phyloP scores from a whole-genome alignment of 1,140 invertebrate species.

The Cherax destructor region DNA sequence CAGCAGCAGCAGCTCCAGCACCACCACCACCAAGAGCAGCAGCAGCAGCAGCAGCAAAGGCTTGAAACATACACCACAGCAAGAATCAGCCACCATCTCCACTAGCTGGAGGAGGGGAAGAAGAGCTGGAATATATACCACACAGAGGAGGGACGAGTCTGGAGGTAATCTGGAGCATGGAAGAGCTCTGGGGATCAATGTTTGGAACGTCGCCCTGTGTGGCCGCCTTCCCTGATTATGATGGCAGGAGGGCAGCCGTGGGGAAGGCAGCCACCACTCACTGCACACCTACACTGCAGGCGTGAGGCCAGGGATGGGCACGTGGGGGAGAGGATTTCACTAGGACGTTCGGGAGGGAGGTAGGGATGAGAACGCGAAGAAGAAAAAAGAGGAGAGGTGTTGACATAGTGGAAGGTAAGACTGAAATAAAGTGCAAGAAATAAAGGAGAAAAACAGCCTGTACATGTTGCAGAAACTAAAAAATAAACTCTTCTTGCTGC shows the following conservation, averaged over 20 bases:
- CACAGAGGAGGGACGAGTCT: constrained; percentile 14
- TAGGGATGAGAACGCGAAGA: neutral
- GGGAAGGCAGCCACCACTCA: neutral
- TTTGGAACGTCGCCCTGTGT: constrained; percentile 44
- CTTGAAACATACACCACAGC: too few relatives aligned
- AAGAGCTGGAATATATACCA: constrained; percentile 4
- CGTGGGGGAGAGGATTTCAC: neutral
- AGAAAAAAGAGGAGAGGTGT: neutral
- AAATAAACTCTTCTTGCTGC: too few relatives aligned
- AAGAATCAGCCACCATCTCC: too few relatives aligned
- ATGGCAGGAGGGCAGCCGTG: constrained; percentile 28
- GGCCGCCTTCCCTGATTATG: constrained; percentile 42
- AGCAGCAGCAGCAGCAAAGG: too few relatives aligned
- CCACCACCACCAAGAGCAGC: too few relatives aligned
- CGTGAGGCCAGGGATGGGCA: neutral
- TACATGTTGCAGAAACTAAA: too few relatives aligned
- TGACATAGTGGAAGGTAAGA: neutral
- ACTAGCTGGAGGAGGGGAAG: neutral
- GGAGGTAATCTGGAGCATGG: constrained; percentile 43
- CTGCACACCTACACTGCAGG: neutral
- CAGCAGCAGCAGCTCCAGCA: too few relatives aligned
- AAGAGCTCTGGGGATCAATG: constrained; percentile 46
- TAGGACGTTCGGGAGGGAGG: neutral
- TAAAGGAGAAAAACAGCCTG: too few relatives aligned
- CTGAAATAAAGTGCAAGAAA: too few relatives aligned